Conservation (phyloP, 2,797 vertebrate species). For the Coreius guichenoti region DNA sequence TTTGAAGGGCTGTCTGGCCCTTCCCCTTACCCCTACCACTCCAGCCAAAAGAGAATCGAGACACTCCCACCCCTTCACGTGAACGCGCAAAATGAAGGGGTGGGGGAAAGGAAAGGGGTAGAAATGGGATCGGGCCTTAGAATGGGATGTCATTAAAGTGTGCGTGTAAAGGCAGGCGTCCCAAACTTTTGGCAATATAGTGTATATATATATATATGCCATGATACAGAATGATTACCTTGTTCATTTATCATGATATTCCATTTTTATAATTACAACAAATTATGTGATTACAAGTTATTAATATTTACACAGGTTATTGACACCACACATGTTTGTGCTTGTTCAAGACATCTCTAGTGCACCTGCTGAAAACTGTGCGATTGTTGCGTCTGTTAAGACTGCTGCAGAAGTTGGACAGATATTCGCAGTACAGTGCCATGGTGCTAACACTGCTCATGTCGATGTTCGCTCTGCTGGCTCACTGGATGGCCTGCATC, state of each 20-base stretch:
- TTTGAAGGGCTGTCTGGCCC: no score
- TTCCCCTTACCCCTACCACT: no score
- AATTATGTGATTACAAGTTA: not conserved
- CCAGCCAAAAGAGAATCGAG: no score
- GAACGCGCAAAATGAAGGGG: no score
- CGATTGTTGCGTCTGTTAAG: conserved; percentile 91
- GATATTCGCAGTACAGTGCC: conserved; percentile 97
- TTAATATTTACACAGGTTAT: not conserved
- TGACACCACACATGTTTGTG: not conserved
- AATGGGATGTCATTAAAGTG: no score
- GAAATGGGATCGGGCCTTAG: no score
- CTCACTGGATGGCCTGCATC: conserved; percentile 99
- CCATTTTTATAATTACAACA: not conserved
- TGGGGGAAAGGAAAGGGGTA: no score
- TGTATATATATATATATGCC: not conserved
- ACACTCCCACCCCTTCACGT: no score
- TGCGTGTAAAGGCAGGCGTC: no score
- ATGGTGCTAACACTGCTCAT: conserved; percentile 96
- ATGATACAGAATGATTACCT: not conserved
- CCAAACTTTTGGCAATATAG: no score
- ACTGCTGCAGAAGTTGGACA: conserved; percentile 94
- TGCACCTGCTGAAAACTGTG: conserved; percentile 95
- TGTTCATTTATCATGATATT: not conserved
- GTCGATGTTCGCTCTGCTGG: conserved; percentile 97
- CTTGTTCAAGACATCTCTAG: conserved; percentile 86